Conservation (phyloP, 2,888 invertebrate species). For the Hetaerina titia region DNA sequence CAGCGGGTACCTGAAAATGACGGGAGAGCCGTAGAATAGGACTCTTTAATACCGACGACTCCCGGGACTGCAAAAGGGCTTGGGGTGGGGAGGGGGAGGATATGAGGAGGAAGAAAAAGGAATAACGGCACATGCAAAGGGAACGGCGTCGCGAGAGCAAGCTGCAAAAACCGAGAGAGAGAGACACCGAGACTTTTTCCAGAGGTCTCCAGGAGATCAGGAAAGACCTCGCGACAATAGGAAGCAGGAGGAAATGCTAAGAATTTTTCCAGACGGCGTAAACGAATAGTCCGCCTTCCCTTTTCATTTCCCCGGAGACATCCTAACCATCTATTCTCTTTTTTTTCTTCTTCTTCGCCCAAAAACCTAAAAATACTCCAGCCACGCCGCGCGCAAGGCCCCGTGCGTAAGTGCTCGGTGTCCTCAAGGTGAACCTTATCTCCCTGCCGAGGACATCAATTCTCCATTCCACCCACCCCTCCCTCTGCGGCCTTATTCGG, state of each 20-base stretch:
- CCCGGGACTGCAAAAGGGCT: neutral
- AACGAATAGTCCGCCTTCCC: conserved; percentile 1
- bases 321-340: neutral
- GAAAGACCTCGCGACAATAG: neutral
- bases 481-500: conserved; percentile 48
- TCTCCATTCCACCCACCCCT: neutral
- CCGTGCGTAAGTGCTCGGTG: conserved; percentile 27
- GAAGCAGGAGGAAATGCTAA: neutral
- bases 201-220: neutral
- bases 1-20: neutral
- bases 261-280: conserved; percentile 35
- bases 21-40: neutral
- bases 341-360: neutral
- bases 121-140: neutral
- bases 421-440: conserved; percentile 54
- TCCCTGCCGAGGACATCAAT: conserved; percentile 38
- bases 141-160: too few species aligned
- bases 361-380: conserved; percentile 47
- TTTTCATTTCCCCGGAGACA: conserved; percentile 35
- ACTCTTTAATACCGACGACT: neutral
- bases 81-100: too few species aligned
- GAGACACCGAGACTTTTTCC: neutral
- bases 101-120: neutral
- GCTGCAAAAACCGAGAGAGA: neutral
- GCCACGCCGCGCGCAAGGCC: neutral